Evolutionary conservation across 2,113 vertebrate species (phyloP).

Genomic region (Thalassoma bifasciatum): DNA sequence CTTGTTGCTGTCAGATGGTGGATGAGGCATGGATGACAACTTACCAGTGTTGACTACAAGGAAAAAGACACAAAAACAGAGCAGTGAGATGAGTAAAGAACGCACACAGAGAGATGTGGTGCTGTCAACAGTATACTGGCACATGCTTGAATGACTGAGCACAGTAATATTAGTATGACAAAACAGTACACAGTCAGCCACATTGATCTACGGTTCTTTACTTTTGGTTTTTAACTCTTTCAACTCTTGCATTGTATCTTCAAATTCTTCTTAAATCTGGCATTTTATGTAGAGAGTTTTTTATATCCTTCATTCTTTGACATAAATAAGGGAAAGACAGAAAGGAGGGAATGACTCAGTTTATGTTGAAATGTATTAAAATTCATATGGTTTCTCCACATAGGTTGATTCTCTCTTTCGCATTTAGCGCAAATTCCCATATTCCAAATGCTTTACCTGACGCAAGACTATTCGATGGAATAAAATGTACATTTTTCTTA

Average conservation of each 20-base stretch:
- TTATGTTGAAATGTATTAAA: too few species aligned
- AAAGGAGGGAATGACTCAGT: too few species aligned
- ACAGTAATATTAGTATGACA: conserved; percentile 5
- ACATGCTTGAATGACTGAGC: not conserved
- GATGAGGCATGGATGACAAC: conserved; percentile 91
- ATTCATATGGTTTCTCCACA: too few species aligned
- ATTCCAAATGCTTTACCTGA: too few species aligned
- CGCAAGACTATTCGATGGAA: not conserved
- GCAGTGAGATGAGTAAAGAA: conserved; percentile 61
- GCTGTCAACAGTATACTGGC: conserved; percentile 4
- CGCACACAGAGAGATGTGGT: conserved; percentile 4
- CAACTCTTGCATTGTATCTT: too few species aligned
- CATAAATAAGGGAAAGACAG: not conserved
- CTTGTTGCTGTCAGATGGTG: conserved; percentile 86
- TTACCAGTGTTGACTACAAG: conserved; percentile 96
- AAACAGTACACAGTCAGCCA: not conserved
- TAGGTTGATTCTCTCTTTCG: too few species aligned
- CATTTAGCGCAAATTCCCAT: too few species aligned
- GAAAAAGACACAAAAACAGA: conserved; percentile 79
- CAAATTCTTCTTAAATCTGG: too few species aligned
- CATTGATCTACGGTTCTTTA: too few species aligned
- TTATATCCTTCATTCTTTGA: not conserved
- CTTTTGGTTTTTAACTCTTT: too few species aligned
- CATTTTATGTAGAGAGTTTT: not conserved
- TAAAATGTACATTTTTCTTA: not conserved